Evolutionary conservation across 2,888 invertebrate species (phyloP).

Genomic region (Ormyrus labotus): DNA sequence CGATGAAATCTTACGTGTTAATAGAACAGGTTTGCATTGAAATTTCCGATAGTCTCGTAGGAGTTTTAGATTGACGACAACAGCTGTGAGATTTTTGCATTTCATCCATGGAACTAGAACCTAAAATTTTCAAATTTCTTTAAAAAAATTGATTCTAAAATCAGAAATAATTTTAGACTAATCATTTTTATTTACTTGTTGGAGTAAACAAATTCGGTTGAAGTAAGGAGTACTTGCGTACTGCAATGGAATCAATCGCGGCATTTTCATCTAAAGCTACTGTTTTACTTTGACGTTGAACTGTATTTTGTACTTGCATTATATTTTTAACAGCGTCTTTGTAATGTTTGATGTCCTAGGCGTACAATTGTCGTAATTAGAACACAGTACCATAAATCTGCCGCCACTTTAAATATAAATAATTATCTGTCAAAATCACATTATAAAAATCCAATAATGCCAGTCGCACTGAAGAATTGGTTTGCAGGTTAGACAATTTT

Average conservation of each 20-base stretch:
- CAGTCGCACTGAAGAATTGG: background rate
- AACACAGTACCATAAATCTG: background rate
- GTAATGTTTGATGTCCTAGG: slow-evolving; percentile 28
- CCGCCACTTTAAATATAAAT: background rate
- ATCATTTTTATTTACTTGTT: slow-evolving; percentile 10
- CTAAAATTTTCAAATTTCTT: slow-evolving; percentile 2
- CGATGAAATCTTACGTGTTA: slow-evolving; percentile 16
- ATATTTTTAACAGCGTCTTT: slow-evolving; percentile 26
- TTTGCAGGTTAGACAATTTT: slow-evolving; percentile 10
- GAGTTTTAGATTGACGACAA: background rate
- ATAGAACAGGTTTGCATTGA: background rate
- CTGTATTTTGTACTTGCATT: slow-evolving; percentile 22
- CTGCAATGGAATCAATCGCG: background rate
- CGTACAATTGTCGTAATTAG: background rate
- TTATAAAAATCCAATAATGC: slow-evolving; percentile 31
- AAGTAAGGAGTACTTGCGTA: slow-evolving; percentile 17
- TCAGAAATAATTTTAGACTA: background rate
- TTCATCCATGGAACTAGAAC: background rate
- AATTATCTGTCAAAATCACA: slow-evolving; percentile 4
- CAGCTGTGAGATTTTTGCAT: background rate
- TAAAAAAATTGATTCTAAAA: background rate
- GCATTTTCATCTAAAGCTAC: background rate
- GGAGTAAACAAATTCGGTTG: background rate
- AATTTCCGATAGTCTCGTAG: slow-evolving; percentile 3
- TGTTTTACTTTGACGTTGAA: background rate